Conservation (phyloP, 23 tunicate species). For the Corella eumyota region DNA sequence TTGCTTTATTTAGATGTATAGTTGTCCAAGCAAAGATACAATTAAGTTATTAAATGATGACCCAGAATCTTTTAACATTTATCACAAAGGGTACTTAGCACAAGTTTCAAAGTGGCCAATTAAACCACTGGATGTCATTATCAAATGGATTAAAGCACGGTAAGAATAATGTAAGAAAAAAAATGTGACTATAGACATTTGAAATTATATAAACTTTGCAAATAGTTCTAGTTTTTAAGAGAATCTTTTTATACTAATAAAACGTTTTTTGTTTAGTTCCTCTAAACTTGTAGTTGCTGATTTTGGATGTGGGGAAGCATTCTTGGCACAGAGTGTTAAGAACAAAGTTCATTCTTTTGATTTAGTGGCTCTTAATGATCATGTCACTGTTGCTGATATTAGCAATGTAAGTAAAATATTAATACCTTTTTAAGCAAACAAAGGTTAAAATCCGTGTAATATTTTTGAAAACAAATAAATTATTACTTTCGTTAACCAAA, state of each 20-base stretch:
- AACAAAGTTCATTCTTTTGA: conserved; percentile 6
- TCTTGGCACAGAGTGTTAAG: conserved; percentile 35
- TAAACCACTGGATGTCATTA: conserved; percentile 52
- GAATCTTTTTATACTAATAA: no score
- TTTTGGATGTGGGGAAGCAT: conserved; percentile 90
- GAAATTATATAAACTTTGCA: no score
- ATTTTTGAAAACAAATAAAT: no score
- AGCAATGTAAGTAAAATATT: conserved; percentile 51
- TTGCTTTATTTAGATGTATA: conserved; percentile 57
- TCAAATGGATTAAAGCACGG: conserved; percentile 39
- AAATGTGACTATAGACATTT: no score
- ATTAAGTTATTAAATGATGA: conserved; percentile 21
- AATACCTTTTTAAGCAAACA: no score
- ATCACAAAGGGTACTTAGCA: conserved; percentile 42
- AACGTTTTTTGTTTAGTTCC: no score
- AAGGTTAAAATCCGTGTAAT: no score
- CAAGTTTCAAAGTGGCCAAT: conserved; percentile 79
- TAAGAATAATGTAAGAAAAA: conserved; percentile 2
- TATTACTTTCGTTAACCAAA: no score
- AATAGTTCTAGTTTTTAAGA: no score
- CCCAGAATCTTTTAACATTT: conserved; percentile 21
- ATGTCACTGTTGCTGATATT: conserved; percentile 77
- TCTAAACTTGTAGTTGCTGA: conserved; percentile 62
- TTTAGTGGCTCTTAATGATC: conserved; percentile 38
- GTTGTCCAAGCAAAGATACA: conserved; percentile 48